Evolutionary conservation across 1,140 invertebrate genomes (phyloP), one percentile per base, ranked within the genome.

Genomic region (Zophobas atratus): DNA sequence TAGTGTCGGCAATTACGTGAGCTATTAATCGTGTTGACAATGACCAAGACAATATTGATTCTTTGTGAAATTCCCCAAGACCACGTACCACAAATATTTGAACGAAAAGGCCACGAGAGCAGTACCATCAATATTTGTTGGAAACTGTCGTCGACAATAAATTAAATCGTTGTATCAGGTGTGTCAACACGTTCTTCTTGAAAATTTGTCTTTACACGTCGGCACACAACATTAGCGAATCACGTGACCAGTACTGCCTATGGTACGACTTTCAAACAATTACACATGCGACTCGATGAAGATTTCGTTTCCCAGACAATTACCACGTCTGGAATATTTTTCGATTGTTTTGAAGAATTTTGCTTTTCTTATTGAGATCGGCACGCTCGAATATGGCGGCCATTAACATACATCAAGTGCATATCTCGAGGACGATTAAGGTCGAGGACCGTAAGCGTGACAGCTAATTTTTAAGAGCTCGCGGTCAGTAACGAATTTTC

Each of bases 381-480:
- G 1, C 2, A 20, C 49, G 5, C 38, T 71, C 46, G 34, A 76
- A 71, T 51, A 53, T 70, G 53, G 63, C 53, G 34, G 6, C 57
- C 67, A 77, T 77, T 77, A 77, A 41, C 76, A 77, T 77, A 72
- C 70, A 60, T 71, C 39, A 67, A 67, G 60, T 38, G n/a, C 36
- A 36, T 72, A 34, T 34, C 57, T 71, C 76, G 38, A 36, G 43
- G 36, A 63, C 63, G 39, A 77, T 72, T 72, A 57, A 72, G 76
- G 63, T 46, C 70, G 67, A 77, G 43, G 33, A 49, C 43, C 33
- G 39, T 20, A 46, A 46, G 6, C 39, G 43, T 33, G 67, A 71
- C 41, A 8, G 67, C 8, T 46, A 71, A 67, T 39, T 67, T 39
- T 20, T 20, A 20, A 20, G 20, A 20, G 20, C 20, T 67, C 43